Percentiles rank a stretch among this genome's conserved stretches.
phyloP scores from a whole-genome alignment of 1,140 invertebrate species.

The Danaus melanippus region DNA sequence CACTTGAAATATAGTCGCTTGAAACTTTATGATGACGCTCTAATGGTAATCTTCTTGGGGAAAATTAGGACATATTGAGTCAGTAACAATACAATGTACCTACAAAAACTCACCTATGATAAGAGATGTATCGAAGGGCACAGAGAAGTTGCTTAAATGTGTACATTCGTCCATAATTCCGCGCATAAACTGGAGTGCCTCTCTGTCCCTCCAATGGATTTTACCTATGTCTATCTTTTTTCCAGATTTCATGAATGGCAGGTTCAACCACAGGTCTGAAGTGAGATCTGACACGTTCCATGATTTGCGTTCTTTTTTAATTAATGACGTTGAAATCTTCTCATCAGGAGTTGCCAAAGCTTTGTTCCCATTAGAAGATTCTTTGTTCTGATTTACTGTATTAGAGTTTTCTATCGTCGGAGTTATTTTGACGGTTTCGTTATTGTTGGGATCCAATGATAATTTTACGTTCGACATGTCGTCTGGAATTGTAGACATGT shows the following conservation, averaged over 20 bases:
- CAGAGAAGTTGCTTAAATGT: constrained; percentile 93
- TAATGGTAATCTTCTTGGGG: too few relatives aligned
- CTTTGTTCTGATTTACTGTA: too few relatives aligned
- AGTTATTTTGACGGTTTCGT: too few relatives aligned
- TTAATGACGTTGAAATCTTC: constrained; percentile 2
- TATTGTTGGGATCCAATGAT: too few relatives aligned
- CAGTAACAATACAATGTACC: background rate
- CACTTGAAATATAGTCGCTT: background rate
- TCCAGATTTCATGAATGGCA: constrained; percentile 53
- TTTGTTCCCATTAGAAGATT: background rate
- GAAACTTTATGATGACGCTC: too few relatives aligned
- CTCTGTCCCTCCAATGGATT: constrained; percentile 77
- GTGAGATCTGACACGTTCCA: constrained; percentile 60
- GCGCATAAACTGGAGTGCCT: constrained; percentile 94
- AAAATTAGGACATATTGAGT: background rate
- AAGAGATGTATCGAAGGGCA: constrained; percentile 87
- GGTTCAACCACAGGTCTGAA: constrained; percentile 49
- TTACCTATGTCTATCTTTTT: constrained; percentile 72
- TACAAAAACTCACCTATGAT: constrained; percentile 77
- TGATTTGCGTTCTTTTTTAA: constrained; percentile 36
- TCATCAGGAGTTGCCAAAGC: constrained; percentile 4
- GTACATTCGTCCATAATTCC: constrained; percentile 99
- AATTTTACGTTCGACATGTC: too few relatives aligned
- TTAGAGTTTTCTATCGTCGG: too few relatives aligned
- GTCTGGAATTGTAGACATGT: too few relatives aligned